Evolutionary conservation across 2,113 vertebrate genomes (phyloP), one percentile per base, ranked within the genome.

Genomic region (Casuarius casuarius): DNA sequence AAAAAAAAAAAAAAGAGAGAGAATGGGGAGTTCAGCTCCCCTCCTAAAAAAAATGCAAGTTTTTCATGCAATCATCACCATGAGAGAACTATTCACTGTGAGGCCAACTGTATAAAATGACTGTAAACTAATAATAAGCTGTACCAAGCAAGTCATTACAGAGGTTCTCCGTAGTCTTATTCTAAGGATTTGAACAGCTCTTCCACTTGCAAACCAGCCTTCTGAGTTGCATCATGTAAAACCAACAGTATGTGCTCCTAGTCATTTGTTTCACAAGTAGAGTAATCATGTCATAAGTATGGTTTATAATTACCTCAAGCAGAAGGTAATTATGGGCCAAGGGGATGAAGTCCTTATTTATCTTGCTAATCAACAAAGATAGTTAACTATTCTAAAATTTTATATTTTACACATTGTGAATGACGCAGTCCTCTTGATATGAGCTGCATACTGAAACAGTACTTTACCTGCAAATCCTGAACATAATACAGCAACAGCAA

Each of bases 381-480:
- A 88, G 28, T 48, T 70, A 84, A 82, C 21, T 44, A 54, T 62
- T 7, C 31, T 6, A 59, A 77, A 87, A 38, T 26, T 63, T 54
- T 89, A 44, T 22, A 6, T 18, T 80, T 90, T 38, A 75, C 87
- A 54, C 22, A 46, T 5, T 28, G 8, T 7, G n/a, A 91, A 48
- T 42, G 66, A 44, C 83, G 58, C 51, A 42, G 17, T 31, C 35
- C 56, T 73, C 68, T 14, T 80, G 33, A 71, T 56, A 19, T 59
- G 88, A 90, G 56, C 54, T 54, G n/a, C 0, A 0, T 21, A 46
- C 0, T n/a, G 82, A 54, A 44, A 46, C 46, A 19, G 85, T 78
- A 61, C 89, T 74, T 51, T 98, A 99, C 99, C 99, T 98, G 99
- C 99, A 98, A 99, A 99, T 97, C 99, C 99, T 67, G 99, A 99